phyloP scores from a whole-genome alignment of 2,888 invertebrate species.

The Maniola hyperantus region DNA sequence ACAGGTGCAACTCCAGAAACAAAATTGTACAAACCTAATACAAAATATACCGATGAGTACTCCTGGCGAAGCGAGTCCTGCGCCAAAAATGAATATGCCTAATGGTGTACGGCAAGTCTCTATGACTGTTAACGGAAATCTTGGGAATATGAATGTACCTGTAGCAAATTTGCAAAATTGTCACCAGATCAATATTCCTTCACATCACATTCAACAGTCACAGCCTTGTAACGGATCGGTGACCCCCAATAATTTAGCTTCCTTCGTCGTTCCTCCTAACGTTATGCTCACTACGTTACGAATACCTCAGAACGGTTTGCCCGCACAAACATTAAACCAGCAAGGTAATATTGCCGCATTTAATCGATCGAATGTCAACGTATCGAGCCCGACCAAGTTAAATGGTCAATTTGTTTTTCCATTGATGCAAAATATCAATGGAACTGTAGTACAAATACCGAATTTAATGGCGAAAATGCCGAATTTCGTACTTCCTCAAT shows the following conservation, averaged over 20 bases:
- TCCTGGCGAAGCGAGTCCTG: constrained; percentile 61
- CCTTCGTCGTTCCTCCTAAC: constrained; percentile 79
- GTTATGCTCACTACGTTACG: constrained; percentile 82
- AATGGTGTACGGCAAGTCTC: constrained; percentile 72
- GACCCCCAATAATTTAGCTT: constrained; percentile 66
- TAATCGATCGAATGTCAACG: constrained; percentile 69
- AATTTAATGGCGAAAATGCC: constrained; percentile 83
- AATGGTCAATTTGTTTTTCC: constrained; percentile 83
- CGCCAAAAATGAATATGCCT: constrained; percentile 71
- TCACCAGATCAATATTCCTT: constrained; percentile 66
- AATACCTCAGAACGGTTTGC: constrained; percentile 78
- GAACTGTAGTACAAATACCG: constrained; percentile 84
- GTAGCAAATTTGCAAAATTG: constrained; percentile 71
- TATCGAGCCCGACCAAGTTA: constrained; percentile 74
- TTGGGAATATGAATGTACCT: constrained; percentile 68
- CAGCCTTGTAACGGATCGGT: constrained; percentile 70
- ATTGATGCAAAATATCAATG: constrained; percentile 83
- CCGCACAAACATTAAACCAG: constrained; percentile 65
- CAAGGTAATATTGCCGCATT: constrained; percentile 69
- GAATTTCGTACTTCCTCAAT: constrained; percentile 76
- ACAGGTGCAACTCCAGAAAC: constrained; percentile 72
- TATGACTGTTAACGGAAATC: constrained; percentile 66
- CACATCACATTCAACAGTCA: constrained; percentile 36
- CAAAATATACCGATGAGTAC: constrained; percentile 49
- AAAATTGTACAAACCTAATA: constrained; percentile 64